phyloP scores from a whole-genome alignment of 2,888 invertebrate genomes.

The Brachyptera risi region DNA sequence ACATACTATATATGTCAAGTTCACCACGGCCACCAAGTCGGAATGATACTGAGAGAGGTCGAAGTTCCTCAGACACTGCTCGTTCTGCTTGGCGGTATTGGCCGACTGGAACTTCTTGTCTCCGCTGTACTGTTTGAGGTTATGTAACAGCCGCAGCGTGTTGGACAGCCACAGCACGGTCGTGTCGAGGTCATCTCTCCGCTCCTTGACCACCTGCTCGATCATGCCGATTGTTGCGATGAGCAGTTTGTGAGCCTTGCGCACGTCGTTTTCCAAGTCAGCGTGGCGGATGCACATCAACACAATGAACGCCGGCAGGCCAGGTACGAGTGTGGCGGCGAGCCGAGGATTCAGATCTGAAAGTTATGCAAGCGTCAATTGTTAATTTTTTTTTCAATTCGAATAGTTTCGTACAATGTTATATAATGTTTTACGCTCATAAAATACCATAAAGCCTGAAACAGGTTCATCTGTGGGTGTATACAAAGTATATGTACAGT shows the following conservation, averaged over 20 bases:
- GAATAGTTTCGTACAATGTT: no score
- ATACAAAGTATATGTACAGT: no score
- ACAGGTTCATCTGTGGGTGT: no score
- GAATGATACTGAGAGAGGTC: conserved; percentile 90
- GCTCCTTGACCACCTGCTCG: conserved; percentile 59
- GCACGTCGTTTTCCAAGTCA: conserved; percentile 92
- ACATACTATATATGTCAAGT: conserved; percentile 78
- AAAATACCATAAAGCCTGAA: no score
- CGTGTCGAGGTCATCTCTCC: not conserved
- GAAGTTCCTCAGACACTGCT: conserved; percentile 88
- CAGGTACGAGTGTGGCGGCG: conserved; percentile 75
- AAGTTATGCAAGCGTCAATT: no score
- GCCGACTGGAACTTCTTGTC: conserved; percentile 78
- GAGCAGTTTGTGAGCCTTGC: conserved; percentile 77
- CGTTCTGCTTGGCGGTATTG: conserved; percentile 87
- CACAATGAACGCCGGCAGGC: conserved; percentile 90
- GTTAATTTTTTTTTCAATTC: no score
- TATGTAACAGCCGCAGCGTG: conserved; percentile 78
- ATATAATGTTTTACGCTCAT: no score
- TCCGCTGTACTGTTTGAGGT: conserved; percentile 93
- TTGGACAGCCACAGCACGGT: conserved; percentile 75
- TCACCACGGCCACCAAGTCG: conserved; percentile 74
- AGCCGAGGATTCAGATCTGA: conserved; percentile 67
- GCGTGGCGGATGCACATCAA: conserved; percentile 97
- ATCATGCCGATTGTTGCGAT: conserved; percentile 73